A percentile compares a stretch with the other conserved stretches of the same genome.
Conservation (phyloP, 64 coral and sea anemone genomes). For the Astreopora myriophthalma region DNA sequence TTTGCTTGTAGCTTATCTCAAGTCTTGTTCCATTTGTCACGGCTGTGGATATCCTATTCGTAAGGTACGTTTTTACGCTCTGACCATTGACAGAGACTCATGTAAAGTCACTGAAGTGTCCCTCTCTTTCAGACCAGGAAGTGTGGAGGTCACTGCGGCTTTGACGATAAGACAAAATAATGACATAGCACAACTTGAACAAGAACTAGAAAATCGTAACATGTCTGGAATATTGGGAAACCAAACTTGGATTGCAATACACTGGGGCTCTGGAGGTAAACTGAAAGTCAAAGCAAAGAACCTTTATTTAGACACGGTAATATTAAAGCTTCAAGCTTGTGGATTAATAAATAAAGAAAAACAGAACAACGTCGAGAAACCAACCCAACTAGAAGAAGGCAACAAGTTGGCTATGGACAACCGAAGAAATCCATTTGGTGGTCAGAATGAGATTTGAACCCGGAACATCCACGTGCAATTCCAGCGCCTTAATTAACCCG, state of each 20-base stretch:
- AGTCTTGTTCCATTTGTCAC: background rate
- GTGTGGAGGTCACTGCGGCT: background rate
- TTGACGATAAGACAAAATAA: background rate
- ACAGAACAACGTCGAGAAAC: too few species aligned
- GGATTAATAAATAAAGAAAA: too few species aligned
- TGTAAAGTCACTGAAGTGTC: background rate
- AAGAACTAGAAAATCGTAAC: background rate
- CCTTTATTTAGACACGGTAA: too few species aligned
- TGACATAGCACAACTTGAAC: background rate
- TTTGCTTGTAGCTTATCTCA: background rate
- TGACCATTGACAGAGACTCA: background rate
- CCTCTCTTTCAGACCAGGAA: conserved; percentile 4
- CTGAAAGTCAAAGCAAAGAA: background rate
- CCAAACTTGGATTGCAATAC: background rate
- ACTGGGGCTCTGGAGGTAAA: conserved; percentile 18
- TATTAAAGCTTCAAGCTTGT: too few species aligned
- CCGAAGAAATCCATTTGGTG: too few species aligned
- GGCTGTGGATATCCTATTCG: background rate
- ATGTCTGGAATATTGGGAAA: background rate
- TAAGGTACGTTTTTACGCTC: background rate
- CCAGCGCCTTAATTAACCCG: too few species aligned
- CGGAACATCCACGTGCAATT: too few species aligned
- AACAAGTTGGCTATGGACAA: too few species aligned
- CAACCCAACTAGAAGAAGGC: too few species aligned
- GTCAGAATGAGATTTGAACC: too few species aligned